These are phyloP conservation scores for Pseudocheirus occidentalis DNA, from an alignment of 2,797 vertebrate species.

Conservation along the genomic window DNA sequence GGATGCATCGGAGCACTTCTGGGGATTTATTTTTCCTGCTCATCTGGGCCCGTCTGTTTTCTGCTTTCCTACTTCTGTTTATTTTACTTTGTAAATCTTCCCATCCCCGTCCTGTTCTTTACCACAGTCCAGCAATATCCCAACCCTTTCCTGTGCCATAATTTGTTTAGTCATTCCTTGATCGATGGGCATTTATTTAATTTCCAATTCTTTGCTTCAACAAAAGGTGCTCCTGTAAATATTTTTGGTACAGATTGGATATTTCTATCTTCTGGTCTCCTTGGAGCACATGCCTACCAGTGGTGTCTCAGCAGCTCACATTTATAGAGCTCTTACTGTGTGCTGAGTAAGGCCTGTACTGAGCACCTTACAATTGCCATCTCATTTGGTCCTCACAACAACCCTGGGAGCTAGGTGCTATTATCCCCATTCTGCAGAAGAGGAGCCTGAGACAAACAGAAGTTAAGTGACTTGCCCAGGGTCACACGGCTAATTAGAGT, in stretches of 20 bases:
- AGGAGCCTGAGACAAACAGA: background rate
- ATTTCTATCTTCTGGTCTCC: background rate
- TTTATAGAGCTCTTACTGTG: rapidly evolving
- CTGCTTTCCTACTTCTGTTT: background rate
- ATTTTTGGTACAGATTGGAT: background rate
- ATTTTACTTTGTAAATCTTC: background rate
- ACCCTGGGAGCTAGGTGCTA: background rate
- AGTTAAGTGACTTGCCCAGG: background rate
- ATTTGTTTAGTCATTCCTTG: background rate
- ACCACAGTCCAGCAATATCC: background rate
- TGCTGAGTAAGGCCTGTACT: background rate
- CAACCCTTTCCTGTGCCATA: rapidly evolving
- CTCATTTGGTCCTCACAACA: background rate
- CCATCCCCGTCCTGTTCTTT: background rate
- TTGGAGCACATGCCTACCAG: background rate
- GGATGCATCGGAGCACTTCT: background rate
- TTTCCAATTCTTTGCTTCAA: background rate
- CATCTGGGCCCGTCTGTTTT: background rate
- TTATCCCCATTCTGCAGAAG: background rate
- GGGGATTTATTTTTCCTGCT: background rate
- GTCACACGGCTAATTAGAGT: background rate
- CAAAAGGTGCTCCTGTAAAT: background rate
- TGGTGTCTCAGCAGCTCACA: background rate
- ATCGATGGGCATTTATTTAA: background rate
- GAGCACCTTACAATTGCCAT: background rate